A percentile compares a stretch with the other conserved stretches of the same genome.
Evolutionary conservation across 2,797 vertebrate genomes (phyloP).

Genomic region (Girardinus metallicus): DNA sequence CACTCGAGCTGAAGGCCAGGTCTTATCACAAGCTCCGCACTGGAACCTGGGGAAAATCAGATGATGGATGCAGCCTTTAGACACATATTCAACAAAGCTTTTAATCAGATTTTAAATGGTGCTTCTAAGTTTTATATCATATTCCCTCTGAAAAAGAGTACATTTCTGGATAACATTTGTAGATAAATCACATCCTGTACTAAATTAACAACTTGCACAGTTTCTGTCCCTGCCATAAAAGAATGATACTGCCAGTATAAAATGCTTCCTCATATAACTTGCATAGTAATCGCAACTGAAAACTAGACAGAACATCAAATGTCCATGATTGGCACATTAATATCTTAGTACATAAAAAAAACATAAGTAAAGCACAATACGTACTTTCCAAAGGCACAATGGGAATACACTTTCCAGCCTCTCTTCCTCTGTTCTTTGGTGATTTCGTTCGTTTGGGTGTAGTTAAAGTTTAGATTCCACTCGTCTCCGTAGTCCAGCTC

Average conservation of each 20-base stretch:
- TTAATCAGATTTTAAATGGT: neutral
- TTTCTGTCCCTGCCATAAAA: neutral
- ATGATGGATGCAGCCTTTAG: neutral
- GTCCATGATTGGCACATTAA: neutral
- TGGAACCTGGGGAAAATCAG: constrained; percentile 50
- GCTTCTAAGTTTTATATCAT: neutral
- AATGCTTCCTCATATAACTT: neutral
- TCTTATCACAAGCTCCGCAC: constrained; percentile 53
- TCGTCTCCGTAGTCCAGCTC: constrained; percentile 64
- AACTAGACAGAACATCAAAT: neutral
- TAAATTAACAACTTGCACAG: neutral
- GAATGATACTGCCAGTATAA: neutral
- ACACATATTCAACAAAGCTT: neutral
- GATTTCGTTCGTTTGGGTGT: constrained; percentile 40
- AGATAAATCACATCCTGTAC: neutral
- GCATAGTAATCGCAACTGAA: neutral
- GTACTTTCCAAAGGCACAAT: constrained; percentile 51
- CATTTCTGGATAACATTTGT: neutral
- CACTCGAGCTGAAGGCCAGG: constrained; percentile 66
- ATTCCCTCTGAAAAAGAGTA: neutral
- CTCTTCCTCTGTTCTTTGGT: constrained; percentile 42
- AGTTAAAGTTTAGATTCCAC: constrained; percentile 69
- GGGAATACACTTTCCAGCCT: constrained; percentile 64
- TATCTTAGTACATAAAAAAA: neutral
- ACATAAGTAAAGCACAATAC: constrained; percentile 9